Conservation (phyloP, 2,797 vertebrate genomes). For the Protonibea diacanthus region DNA sequence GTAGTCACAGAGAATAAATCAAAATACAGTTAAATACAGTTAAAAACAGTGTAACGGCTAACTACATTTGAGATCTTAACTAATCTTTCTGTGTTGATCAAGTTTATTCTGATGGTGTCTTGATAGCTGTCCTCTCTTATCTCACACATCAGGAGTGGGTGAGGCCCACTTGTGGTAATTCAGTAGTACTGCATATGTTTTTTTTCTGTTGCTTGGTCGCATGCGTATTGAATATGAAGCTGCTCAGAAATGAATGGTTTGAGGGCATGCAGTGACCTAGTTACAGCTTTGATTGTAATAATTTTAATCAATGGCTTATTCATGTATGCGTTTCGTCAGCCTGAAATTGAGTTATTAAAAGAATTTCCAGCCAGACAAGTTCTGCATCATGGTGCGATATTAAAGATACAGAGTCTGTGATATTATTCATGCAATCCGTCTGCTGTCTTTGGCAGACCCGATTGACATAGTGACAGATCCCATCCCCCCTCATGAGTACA, state of each 20-base stretch:
- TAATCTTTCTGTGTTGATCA: too few relatives aligned
- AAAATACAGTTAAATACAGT: too few relatives aligned
- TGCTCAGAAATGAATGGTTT: slow-evolving; percentile 30
- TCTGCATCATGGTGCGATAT: background rate
- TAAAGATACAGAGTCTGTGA: background rate
- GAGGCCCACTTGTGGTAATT: slow-evolving; percentile 69
- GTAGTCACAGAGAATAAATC: too few relatives aligned
- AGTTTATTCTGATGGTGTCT: background rate
- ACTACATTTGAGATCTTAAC: too few relatives aligned
- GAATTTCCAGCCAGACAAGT: slow-evolving; percentile 18
- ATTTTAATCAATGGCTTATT: slow-evolving; percentile 37
- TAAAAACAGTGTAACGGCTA: too few relatives aligned
- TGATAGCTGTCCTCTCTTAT: slow-evolving; percentile 7
- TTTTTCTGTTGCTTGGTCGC: slow-evolving; percentile 5
- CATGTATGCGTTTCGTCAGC: background rate
- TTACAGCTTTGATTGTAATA: slow-evolving; percentile 37
- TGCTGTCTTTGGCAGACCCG: slow-evolving; percentile 85
- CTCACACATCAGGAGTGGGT: slow-evolving; percentile 20
- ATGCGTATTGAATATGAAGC: slow-evolving; percentile 23
- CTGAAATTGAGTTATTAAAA: slow-evolving; percentile 22
- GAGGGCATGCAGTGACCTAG: slow-evolving; percentile 32
- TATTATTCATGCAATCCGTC: background rate
- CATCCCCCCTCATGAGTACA: slow-evolving; percentile 95
- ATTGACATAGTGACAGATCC: slow-evolving; percentile 98
- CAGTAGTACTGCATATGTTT: slow-evolving; percentile 43